Conservation (phyloP, 2,797 vertebrate species). For the Sylvilagus floridanus region DNA sequence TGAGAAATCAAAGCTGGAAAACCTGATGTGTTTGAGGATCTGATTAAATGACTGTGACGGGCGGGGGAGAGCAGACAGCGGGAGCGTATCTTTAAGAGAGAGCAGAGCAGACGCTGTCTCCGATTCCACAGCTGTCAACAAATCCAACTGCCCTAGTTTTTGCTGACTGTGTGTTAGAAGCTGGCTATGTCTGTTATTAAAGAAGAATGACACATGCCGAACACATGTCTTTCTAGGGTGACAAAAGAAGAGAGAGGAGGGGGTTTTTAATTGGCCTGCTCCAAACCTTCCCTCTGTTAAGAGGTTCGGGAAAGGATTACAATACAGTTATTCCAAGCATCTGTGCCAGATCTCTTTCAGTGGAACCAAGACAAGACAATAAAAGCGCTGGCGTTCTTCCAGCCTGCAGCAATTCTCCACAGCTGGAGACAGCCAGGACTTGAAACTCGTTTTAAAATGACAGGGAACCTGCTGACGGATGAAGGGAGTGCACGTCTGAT, state of each 20-base stretch:
- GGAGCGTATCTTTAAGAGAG: neutral
- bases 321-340: neutral
- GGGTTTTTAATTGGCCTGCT: conserved; percentile 30
- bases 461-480: neutral
- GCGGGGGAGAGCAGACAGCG: too few relatives aligned
- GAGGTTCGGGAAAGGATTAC: neutral
- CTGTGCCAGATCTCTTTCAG: neutral
- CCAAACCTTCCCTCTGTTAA: neutral
- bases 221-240: neutral
- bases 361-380: neutral
- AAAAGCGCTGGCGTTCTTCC: neutral
- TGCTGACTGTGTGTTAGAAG: conserved; percentile 21
- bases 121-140: conserved; percentile 46
- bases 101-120: neutral
- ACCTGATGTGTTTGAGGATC: neutral
- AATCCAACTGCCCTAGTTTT: conserved; percentile 33
- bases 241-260: conserved; percentile 26
- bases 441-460: neutral
- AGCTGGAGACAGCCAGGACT: neutral
- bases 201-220: neutral
- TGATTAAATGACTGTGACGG: neutral
- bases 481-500: neutral
- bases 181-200: conserved; percentile 33
- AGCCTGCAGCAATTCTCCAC: neutral
- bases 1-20: conserved; percentile 40